Evolutionary conservation across 1,140 invertebrate genomes (phyloP), one percentile per base, ranked within the genome.

Genomic region (Scaptodrosophila lebanonensis): DNA sequence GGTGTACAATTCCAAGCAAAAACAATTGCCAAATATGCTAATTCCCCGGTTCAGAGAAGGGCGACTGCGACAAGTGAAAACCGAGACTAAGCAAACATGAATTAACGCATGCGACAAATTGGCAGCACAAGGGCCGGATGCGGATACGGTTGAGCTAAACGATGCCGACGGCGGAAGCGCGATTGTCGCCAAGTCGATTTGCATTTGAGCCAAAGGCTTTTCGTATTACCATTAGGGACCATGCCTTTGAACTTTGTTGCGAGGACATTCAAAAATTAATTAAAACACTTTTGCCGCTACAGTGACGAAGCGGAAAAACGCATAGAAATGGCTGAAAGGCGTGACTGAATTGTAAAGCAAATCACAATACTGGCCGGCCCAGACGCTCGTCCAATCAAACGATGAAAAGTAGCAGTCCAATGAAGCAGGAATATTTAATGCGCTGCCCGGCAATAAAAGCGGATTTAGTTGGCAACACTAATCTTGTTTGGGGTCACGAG

Each of bases 361-460:
- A 66, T 72, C 68, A 42, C 38, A 51, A 67, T n/a, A 22, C 30
- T 16, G 11, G 9, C 20, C 13, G 7, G 36, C 30, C 33, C n/a
- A 7, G 25, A 61, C 27, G 45, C 47, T n/a, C 1, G 8, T 17
- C 39, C 47, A 11, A 4, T 3, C 22, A 45, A 29, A 32, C n/a
- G 17, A 22, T 15, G 9, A 15, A 15, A 3, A 30, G 22, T 50
- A 40, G 15, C 32, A 68, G 60, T 56, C 54, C 69, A 73, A 49
- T 79, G 75, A 82, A 48, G 75, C 73, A 62, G 58, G 73, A 79
- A 79, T 79, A 79, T 79, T 79, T 79, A 79, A 79, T 79, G 68
- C 52, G 30, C 40, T 51, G 45, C 47, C 39, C 40, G 73, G 73
- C 65, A 79, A 79, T 79, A 79, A 77, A 77, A 77, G 64, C 59